Percentiles rank a stretch among this genome's conserved stretches.
Conservation (phyloP, 2,797 vertebrate species). For the Emys orbicularis region DNA sequence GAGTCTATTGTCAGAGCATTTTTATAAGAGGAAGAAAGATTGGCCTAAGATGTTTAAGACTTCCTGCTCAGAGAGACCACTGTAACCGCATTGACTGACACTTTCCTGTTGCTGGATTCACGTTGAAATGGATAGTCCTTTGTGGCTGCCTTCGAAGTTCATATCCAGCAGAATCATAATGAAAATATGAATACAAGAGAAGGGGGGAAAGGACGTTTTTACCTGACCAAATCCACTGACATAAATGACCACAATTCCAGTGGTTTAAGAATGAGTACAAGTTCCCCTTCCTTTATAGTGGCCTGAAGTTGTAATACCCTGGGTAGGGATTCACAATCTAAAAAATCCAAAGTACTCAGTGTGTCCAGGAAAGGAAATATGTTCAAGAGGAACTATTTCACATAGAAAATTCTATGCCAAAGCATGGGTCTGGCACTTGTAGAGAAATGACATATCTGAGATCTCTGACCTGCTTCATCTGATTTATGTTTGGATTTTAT, state of each 20-base stretch:
- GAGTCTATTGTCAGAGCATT: neutral
- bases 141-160: neutral
- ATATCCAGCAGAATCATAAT: constrained; percentile 15
- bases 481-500: neutral
- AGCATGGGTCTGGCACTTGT: neutral
- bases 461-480: constrained; percentile 1
- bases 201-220: neutral
- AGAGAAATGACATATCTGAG: constrained; percentile 1
- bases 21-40: neutral
- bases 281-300: neutral
- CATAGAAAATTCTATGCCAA: neutral
- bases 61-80: neutral
- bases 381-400: constrained; percentile 2
- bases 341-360: neutral
- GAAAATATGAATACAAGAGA: neutral
- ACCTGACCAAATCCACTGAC: neutral
- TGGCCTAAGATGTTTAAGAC: neutral
- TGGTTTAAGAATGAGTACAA: constrained; percentile 13
- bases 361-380: neutral
- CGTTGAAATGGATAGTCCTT: neutral
- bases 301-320: neutral
- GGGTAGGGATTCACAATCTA: neutral
- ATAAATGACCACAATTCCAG: neutral
- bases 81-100: neutral
- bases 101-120: neutral